Conservation (phyloP, 2,113 vertebrate genomes). For the Hemiprocne comata region DNA sequence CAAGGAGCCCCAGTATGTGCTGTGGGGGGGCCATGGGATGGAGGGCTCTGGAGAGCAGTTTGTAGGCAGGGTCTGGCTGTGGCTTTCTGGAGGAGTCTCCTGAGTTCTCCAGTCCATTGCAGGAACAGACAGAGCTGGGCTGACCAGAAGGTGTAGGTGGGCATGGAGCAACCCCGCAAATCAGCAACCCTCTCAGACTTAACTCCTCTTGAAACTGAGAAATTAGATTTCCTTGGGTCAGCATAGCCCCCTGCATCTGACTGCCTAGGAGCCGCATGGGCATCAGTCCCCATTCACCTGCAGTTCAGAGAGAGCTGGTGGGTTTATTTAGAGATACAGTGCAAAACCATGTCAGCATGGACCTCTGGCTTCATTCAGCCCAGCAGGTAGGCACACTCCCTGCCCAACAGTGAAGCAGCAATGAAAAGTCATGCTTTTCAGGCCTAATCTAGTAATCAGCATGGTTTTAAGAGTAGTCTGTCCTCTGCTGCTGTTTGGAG, state of each 20-base stretch:
- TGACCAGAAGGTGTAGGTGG: not conserved
- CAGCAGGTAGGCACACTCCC: too few relatives aligned
- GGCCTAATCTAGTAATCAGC: too few relatives aligned
- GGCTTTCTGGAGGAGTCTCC: not conserved
- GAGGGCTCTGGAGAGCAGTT: not conserved
- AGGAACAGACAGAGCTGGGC: not conserved
- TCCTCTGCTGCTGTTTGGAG: not conserved
- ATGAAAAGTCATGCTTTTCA: too few relatives aligned
- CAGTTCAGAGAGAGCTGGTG: not conserved
- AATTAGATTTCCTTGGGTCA: not conserved
- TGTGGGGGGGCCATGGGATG: too few relatives aligned
- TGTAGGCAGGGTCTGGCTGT: not conserved
- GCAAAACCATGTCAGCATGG: too few relatives aligned
- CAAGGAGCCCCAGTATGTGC: too few relatives aligned
- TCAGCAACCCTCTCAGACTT: not conserved
- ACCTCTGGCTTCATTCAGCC: too few relatives aligned
- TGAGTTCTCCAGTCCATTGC: not conserved
- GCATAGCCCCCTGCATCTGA: not conserved
- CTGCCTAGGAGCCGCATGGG: not conserved
- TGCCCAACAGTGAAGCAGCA: too few relatives aligned
- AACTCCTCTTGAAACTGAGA: not conserved
- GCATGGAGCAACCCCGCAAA: not conserved
- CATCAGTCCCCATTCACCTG: not conserved
- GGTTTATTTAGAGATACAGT: too few relatives aligned
- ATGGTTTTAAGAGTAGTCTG: not conserved